Percentiles rank a stretch among this genome's conserved stretches.
Conservation (phyloP, 2,113 vertebrate species). For the Athene cunicularia region DNA sequence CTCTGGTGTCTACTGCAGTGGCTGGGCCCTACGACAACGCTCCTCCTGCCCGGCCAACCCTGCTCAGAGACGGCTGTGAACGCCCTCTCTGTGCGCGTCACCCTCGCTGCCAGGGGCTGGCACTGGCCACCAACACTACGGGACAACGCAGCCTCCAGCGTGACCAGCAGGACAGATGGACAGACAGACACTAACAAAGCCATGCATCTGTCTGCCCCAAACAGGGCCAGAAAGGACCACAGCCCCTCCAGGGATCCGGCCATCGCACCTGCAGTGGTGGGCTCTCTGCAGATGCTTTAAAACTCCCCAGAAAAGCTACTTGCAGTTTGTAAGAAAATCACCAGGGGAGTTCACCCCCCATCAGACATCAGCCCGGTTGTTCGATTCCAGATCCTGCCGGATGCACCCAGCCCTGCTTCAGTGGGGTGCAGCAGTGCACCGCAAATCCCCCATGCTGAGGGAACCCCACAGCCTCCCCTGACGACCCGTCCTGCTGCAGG, state of each 20-base stretch:
- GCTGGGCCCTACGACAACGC: rapidly evolving
- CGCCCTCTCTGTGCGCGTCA: too few relatives aligned
- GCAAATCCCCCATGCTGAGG: rapidly evolving
- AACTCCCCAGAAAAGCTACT: background rate
- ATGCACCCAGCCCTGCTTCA: rapidly evolving
- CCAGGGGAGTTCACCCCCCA: rapidly evolving
- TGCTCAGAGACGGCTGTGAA: background rate
- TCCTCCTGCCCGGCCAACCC: background rate
- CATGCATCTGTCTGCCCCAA: too few relatives aligned
- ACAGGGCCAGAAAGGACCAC: background rate
- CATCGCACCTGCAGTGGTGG: rapidly evolving
- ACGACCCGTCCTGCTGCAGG: too few relatives aligned
- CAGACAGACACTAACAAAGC: background rate
- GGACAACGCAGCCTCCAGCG: background rate
- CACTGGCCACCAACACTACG: background rate
- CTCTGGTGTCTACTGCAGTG: background rate
- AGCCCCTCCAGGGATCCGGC: background rate
- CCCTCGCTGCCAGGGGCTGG: background rate
- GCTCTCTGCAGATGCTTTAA: background rate
- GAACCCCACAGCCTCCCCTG: rapidly evolving
- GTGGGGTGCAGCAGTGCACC: background rate
- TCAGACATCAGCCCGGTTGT: background rate
- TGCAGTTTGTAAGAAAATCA: background rate
- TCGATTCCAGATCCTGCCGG: background rate
- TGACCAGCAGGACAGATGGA: background rate